Evolutionary conservation across 1,140 invertebrate genomes (phyloP), one percentile per base, ranked within the genome.

Genomic region (Drosophila kohkoa): DNA sequence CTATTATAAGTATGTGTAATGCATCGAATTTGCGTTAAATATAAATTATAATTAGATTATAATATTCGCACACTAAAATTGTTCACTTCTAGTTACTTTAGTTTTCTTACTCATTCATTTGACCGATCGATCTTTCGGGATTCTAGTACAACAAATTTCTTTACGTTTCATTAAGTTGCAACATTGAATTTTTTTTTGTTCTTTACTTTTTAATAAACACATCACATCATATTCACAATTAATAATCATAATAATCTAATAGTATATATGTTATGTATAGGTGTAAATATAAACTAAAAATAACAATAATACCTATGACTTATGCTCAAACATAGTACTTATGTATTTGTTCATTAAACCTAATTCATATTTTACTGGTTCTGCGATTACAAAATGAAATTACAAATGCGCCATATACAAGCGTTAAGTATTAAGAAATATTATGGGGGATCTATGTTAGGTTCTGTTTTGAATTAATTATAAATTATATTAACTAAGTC

Each of bases 221-320:
- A 89, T 89, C 85, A 89, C 85, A 89, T 89, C 85, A 85, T 89
- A 89, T 89, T 89, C 85, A 89, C 85, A 89, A 89, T 88, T 88
- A 87, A 87, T 87, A 88, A 87, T 87, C 77, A 88, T 87, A 88
- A 83, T 88, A 87, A 87, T 88, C 74, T 88, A 82, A 75, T 87
- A 87, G 73, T 77, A 67, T 83, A 68, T 80, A 64, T 80, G 67
- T 73, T 72, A 63, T 71, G 38, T 71, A 38, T 71, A 49, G 58
- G 43, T 75, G 51, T 71, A 71, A 41, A 65, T 76, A 67, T 77
- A 88, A 89, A 80, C 71, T 89, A 89, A 89, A 89, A 85, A 89
- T 89, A 89, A 89, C 85, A 89, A 89, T 89, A 89, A 85, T 89
- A 89, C 79, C 85, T 89, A 89, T 89, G 75, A 89, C 85, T 88